phyloP scores from a whole-genome alignment of 2,888 invertebrate genomes.

The Hirtodrosophila histrioides region DNA sequence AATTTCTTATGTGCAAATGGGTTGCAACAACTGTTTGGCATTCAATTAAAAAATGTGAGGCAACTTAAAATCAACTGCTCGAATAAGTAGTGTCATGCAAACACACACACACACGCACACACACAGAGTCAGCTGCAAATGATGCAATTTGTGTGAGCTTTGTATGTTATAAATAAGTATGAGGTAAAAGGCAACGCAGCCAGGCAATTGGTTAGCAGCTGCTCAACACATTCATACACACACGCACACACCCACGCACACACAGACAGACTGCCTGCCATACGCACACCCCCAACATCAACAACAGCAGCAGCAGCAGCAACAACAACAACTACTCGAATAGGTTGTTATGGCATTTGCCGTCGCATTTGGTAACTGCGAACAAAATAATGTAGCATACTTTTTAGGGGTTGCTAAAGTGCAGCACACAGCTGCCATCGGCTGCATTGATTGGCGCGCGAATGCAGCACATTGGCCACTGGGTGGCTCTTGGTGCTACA shows the following conservation, averaged over 20 bases:
- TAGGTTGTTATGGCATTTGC: conserved; percentile 76
- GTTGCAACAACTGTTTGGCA: background rate
- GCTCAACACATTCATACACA: conserved; percentile 23
- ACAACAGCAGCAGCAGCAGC: conserved; percentile 1
- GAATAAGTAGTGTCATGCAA: conserved; percentile 27
- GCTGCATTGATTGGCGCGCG: conserved; percentile 64
- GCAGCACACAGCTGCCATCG: conserved; percentile 31
- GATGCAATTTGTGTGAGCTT: conserved; percentile 42
- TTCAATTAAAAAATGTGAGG: background rate
- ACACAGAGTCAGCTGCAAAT: conserved; percentile 10
- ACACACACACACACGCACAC: conserved; percentile 6
- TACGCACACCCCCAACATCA: background rate
- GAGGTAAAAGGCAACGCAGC: conserved; percentile 36
- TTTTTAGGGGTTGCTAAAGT: conserved; percentile 76
- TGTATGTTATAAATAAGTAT: conserved; percentile 38
- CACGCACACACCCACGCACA: background rate
- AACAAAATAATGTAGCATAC: conserved; percentile 72
- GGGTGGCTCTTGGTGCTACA: conserved; percentile 42
- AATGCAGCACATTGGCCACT: conserved; percentile 52
- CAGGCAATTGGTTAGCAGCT: conserved; percentile 71
- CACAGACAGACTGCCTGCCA: background rate
- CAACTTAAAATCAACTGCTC: conserved; percentile 9
- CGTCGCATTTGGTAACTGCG: conserved; percentile 56
- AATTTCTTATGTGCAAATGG: conserved; percentile 13
- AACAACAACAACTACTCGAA: conserved; percentile 4